Base-by-base conservation (phyloP, 2,113 vertebrate genomes). In the Tiliqua scincoides region DNA sequence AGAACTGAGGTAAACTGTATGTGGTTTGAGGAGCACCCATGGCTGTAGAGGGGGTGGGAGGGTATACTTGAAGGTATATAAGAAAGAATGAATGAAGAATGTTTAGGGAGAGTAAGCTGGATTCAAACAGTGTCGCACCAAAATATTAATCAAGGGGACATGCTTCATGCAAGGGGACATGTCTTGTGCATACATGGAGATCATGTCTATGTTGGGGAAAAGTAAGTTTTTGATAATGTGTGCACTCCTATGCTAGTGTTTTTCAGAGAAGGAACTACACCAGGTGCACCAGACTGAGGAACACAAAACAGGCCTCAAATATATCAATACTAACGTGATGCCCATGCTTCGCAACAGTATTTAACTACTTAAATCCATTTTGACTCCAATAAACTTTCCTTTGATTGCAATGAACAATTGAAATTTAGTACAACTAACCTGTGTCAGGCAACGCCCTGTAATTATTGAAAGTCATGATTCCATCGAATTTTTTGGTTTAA, bases 1-100 rank as follows among this genome's bases (percentile, higher is more conserved):
- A 94, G 68, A 87, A 95, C 95, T 95, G 94, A 76, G 82, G 85
- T 93, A 93, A 91, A 76, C 79, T 61, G 65, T 81, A 84, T 82
- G 89, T 88, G 89, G 79, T 87, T 87, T 59, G 72, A 93, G 85
- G 68, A 89, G 91, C n/a, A 90, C 30, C n/a, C 57, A 57, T 79
- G 30, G 71, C 35, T 63, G 32, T 74, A 48, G 62, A 23, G 2
- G 70, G 35, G 67, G 71, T 72, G 0, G 40, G 27, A 86, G 2
- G 75, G 25, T 79, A 65, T 20, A 1, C 30, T 87, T 3, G 0
- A n/a, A 70, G 25, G 1, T 82, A 90, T 88, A 88, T 90, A 82
- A 65, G 21, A 85, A 84, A 73, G 80, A 87, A 61, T 23, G 15
- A 18, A 82, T 75, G 75, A 0, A 80, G 77, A 90, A 27, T 4